These are phyloP conservation scores for Syngnathus scovelli DNA, from an alignment of 2,113 vertebrate species.

Conservation along the genomic window DNA sequence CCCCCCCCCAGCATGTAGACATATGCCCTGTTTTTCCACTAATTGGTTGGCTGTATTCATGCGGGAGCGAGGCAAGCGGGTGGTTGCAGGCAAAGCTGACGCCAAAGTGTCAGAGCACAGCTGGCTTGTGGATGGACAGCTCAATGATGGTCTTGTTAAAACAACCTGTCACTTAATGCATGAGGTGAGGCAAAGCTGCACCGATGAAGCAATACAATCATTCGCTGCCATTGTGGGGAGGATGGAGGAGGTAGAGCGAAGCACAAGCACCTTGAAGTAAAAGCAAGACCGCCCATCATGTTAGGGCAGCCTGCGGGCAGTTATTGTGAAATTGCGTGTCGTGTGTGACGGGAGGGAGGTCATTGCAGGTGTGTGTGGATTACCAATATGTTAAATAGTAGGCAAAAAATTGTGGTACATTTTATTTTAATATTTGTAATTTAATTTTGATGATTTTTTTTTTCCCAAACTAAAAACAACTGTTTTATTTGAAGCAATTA, in stretches of 20 bases:
- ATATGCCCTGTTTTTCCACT: slow-evolving; percentile 47
- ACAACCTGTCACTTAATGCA: slow-evolving; percentile 45
- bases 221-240: slow-evolving; percentile 3
- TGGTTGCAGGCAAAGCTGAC: slow-evolving; percentile 49
- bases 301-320: slow-evolving; percentile 20
- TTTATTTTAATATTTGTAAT: no score
- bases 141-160: slow-evolving; percentile 57
- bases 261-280: slow-evolving; percentile 6
- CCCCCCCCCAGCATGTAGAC: slow-evolving; percentile 37
- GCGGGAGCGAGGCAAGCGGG: slow-evolving; percentile 32
- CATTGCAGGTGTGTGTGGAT: slow-evolving; percentile 12
- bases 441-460: no score
- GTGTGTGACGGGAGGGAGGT: slow-evolving; percentile 19
- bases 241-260: neutral
- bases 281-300: slow-evolving; percentile 12
- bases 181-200: slow-evolving; percentile 21
- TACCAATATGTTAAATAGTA: no score
- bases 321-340: slow-evolving; percentile 22
- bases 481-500: no score
- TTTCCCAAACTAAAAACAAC: no score
- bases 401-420: no score
- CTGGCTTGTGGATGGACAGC: slow-evolving; percentile 45
- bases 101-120: slow-evolving; percentile 55
- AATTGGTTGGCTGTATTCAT: slow-evolving; percentile 68
- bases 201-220: slow-evolving; percentile 23